Base-by-base conservation (phyloP, 2,113 vertebrate genomes). In the Catagonus wagneri region DNA sequence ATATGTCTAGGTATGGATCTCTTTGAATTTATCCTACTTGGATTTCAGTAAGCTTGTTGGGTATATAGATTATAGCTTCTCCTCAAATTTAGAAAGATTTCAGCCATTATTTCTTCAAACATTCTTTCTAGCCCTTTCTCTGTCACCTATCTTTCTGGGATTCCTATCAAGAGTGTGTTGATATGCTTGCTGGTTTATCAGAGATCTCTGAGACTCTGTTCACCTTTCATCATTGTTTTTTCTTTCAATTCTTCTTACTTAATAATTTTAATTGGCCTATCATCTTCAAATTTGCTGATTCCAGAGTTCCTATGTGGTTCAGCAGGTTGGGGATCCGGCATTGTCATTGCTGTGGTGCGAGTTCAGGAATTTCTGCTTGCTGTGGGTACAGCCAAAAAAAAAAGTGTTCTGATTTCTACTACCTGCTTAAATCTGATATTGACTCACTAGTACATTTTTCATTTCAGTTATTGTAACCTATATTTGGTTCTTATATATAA, bases 191-290 rank as follows among this genome's bases (percentile, higher is more conserved):
- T 97, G 20, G 50, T 87, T 90, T 79, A n/a, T 65, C 81, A 83
- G 32, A 68, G 27, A 32, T 44, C 60, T 71, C 89, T 83, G 68
- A 92, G 44, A 36, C 39, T 83, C 32, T 91, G 36, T 50, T 88
- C 15, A 54, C 71, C 95, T 96, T 90, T 90, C 56, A 78, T 61
- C 39, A 87, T 56, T 61, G 20, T 68, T 87, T 80, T 91, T 58
- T 90, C 3, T 83, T 91, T 88, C 20, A 88, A 3, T 88, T 93
- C n/a, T 88, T 88, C 34, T 84, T 15, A 86, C 10, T 56, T 54
- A 75, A 66, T 80, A 50, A 88, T 63, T 36, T 60, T 66, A 78
- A 71, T 52, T 79, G 25, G 52, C 10, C 13, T 75, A 74, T 44
- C 13, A 74, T 44, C 13, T 39, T 93, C 56, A 56, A 72, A 32